Evolutionary conservation across 2,113 vertebrate genomes (phyloP).

Genomic region (Paraplagusia blochii): DNA sequence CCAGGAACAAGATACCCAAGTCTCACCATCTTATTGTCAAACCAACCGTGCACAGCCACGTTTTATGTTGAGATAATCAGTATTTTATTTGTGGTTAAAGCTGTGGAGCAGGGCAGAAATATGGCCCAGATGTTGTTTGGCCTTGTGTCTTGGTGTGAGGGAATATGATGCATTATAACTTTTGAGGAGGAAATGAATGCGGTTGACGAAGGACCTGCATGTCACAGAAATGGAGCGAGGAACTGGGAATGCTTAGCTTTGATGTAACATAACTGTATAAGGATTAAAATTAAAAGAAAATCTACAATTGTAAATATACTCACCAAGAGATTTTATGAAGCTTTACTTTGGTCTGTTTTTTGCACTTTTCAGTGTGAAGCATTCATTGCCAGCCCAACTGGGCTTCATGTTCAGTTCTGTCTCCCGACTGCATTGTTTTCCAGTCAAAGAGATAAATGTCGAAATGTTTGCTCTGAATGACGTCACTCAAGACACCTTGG

Average conservation of each 20-base stretch:
- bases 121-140: slow-evolving; percentile 45
- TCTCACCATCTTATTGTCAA: slow-evolving; percentile 50
- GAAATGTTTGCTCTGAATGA: slow-evolving; percentile 49
- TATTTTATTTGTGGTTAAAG: slow-evolving; percentile 56
- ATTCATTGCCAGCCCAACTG: slow-evolving; percentile 50
- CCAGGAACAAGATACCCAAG: too few species aligned
- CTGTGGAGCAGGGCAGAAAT: slow-evolving; percentile 45
- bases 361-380: slow-evolving; percentile 67
- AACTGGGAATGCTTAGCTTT: slow-evolving; percentile 76
- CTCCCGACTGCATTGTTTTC: slow-evolving; percentile 47
- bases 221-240: slow-evolving; percentile 68
- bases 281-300: slow-evolving; percentile 39
- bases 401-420: slow-evolving; percentile 53
- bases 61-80: slow-evolving; percentile 54
- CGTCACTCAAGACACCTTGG: slow-evolving; percentile 56
- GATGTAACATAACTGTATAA: slow-evolving; percentile 76
- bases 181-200: slow-evolving; percentile 19
- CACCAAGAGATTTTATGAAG: slow-evolving; percentile 59
- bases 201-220: slow-evolving; percentile 66
- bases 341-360: slow-evolving; percentile 70
- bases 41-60: slow-evolving; percentile 63
- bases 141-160: slow-evolving; percentile 44
- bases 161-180: slow-evolving; percentile 59
- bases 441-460: slow-evolving; percentile 45
- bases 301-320: slow-evolving; percentile 74